Base-by-base conservation (phyloP, 2,888 invertebrate genomes). In the Stenoptilia bipunctidactyla region DNA sequence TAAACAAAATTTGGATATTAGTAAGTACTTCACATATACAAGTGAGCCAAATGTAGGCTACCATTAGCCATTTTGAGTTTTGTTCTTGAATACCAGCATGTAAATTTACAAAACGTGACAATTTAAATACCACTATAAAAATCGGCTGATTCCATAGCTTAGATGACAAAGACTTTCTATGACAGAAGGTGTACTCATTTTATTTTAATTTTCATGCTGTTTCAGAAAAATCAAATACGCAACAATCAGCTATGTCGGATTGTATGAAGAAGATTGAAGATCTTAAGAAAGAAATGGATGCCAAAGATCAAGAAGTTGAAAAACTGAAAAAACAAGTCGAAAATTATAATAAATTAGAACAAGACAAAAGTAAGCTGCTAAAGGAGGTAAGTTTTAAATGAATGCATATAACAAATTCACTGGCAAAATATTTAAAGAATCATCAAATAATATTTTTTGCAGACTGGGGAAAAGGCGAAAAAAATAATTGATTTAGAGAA, bases 401-500 rank as follows among this genome's bases (percentile, higher is more conserved):
- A 20, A 20, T 20, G 20, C 20, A 20, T 5, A 20, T 20, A 5
- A 20, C 3, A 20, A 20, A 20, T 3, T 20, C 8, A 20, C 3
- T 20, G 8, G 4, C 20, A 20, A 20, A 20, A 20, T n/a, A n/a
- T n/a, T n/a, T n/a, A n/a, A n/a, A n/a, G n/a, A 20, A 3, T 8
- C 20, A 20, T 20, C 8, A 20, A 20, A 20, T 4, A 30, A 30
- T 30, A 30, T 10, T 30, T 30, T 30, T 61, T 69, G 34, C 47
- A 90, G 90, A 75, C 87, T 39, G 87, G 87, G 45, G 88, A 88
- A 50, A 88, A 89, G 55, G 68, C 85, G 33, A 86, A 86, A 47
- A 90, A 89, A 56, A 68, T 89, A 36, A 64, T 69, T 33, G 90
- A 90, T 34, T 60, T 89, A 52, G 90, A 91, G 62, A 87, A 87